Percentiles rank a stretch among this genome's conserved stretches.
These are phyloP conservation scores for Lepilemur septentrionalis DNA, from an alignment of 2,797 vertebrate genomes.

Conservation along the genomic window DNA sequence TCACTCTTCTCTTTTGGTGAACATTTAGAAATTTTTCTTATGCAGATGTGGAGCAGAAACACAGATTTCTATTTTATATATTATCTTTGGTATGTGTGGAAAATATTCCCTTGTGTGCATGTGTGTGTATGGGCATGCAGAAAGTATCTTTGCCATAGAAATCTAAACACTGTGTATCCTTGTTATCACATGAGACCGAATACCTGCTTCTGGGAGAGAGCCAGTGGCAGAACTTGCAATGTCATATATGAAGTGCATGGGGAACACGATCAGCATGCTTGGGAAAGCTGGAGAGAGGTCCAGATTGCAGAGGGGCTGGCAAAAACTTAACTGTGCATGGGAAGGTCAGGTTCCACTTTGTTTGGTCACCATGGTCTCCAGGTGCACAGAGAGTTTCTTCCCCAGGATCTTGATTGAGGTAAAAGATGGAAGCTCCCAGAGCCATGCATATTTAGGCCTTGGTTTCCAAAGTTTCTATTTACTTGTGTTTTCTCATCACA, in stretches of 20 bases:
- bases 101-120: not conserved
- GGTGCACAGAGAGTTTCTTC: not conserved
- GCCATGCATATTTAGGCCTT: constrained; percentile 83
- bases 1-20: not conserved
- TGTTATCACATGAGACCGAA: not conserved
- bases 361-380: not conserved
- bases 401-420: constrained; percentile 39
- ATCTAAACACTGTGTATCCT: not conserved
- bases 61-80: not conserved
- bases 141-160: not conserved
- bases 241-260: not conserved
- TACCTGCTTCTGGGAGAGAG: not conserved
- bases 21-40: not conserved
- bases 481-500: constrained; percentile 84
- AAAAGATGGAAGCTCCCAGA: constrained; percentile 73
- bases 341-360: not conserved
- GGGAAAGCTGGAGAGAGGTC: not conserved
- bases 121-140: not conserved
- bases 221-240: not conserved
- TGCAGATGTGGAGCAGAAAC: not conserved
- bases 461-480: constrained; percentile 83
- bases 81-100: not conserved
- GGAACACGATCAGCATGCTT: not conserved
- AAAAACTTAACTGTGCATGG: not conserved
- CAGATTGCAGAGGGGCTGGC: not conserved